A percentile compares a stretch with the other conserved stretches of the same genome.
phyloP scores from a whole-genome alignment of 2,797 vertebrate species.

The Glyptemys insculpta region DNA sequence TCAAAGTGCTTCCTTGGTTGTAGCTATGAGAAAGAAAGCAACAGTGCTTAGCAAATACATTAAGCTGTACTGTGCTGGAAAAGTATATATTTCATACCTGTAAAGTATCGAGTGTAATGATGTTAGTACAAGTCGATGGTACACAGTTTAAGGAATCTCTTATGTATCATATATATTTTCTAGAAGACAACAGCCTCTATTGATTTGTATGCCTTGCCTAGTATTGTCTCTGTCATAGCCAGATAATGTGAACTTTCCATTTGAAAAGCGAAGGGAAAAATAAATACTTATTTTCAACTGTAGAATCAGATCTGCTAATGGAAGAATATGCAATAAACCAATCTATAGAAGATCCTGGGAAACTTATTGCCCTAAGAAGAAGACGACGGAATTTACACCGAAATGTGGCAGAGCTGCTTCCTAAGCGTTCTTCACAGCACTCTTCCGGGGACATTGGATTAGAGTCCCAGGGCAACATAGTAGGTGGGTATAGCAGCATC shows the following conservation, averaged over 20 bases:
- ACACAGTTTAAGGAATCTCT: background rate
- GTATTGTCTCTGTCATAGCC: background rate
- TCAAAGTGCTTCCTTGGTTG: background rate
- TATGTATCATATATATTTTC: background rate
- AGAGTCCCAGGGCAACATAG: slow-evolving; percentile 59
- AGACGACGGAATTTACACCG: slow-evolving; percentile 89
- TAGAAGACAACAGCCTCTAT: background rate
- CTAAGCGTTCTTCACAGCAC: slow-evolving; percentile 81
- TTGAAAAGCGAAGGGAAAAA: background rate
- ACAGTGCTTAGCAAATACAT: background rate
- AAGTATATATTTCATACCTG: background rate
- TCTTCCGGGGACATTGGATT: slow-evolving; percentile 79
- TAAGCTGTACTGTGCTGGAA: background rate
- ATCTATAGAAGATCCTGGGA: slow-evolving; percentile 86
- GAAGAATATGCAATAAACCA: slow-evolving; percentile 90
- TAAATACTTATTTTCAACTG: background rate
- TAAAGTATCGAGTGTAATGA: background rate
- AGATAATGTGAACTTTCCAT: background rate
- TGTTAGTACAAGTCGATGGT: background rate
- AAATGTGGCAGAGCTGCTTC: slow-evolving; percentile 84
- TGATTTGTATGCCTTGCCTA: background rate
- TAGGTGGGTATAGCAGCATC: slow-evolving; percentile 69
- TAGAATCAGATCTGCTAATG: slow-evolving; percentile 91
- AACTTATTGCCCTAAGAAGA: slow-evolving; percentile 85
- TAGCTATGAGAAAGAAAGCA: background rate